These are phyloP conservation scores for Delphinus delphis DNA, from an alignment of 2,113 vertebrate species.

Conservation along the genomic window DNA sequence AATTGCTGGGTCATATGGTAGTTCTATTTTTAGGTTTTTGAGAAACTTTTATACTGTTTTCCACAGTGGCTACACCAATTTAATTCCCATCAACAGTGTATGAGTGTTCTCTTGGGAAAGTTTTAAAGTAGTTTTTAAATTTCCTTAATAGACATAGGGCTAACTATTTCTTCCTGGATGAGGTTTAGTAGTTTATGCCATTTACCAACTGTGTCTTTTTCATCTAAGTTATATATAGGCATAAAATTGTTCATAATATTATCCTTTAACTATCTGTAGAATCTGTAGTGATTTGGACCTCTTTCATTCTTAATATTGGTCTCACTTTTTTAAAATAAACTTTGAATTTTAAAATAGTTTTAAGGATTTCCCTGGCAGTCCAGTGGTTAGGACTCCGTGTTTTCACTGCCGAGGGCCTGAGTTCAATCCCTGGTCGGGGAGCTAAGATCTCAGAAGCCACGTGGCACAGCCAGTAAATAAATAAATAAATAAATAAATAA, in stretches of 20 bases:
- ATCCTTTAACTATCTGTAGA: background rate
- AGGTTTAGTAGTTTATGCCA: background rate
- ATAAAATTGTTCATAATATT: background rate
- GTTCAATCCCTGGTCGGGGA: too few species aligned
- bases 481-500: background rate
- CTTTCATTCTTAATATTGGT: background rate
- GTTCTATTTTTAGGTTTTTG: background rate
- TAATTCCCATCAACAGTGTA: background rate
- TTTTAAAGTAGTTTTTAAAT: background rate
- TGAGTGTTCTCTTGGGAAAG: background rate
- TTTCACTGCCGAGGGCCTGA: too few species aligned
- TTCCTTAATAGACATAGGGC: background rate
- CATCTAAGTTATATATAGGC: background rate
- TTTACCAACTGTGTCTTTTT: background rate
- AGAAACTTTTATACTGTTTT: background rate
- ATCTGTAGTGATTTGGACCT: background rate
- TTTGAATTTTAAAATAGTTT: background rate
- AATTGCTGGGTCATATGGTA: background rate
- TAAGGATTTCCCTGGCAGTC: background rate
- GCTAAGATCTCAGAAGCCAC: too few species aligned
- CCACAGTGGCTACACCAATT: background rate
- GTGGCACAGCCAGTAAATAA: too few species aligned
- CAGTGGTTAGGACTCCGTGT: too few species aligned
- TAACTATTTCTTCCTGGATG: background rate
- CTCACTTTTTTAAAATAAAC: background rate